phyloP scores from a whole-genome alignment of 2,113 vertebrate species.

The Zosterops pallidus region DNA sequence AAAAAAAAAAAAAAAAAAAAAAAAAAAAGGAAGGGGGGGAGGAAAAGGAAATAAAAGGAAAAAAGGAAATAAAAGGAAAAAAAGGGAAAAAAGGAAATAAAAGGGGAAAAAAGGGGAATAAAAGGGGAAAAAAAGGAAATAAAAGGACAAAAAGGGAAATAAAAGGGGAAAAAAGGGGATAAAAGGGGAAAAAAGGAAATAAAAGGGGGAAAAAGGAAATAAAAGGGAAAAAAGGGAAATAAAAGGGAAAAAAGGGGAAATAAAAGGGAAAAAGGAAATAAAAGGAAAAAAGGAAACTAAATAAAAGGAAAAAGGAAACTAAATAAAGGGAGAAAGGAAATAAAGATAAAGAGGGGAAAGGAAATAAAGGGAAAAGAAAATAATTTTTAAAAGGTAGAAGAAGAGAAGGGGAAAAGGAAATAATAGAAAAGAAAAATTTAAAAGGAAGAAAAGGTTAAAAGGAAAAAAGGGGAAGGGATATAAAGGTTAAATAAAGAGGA shows the following conservation, averaged over 20 bases:
- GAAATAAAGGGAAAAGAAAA: not conserved
- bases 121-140: too few relatives aligned
- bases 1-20: not conserved
- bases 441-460: not conserved
- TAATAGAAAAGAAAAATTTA: not conserved
- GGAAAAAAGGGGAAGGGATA: not conserved
- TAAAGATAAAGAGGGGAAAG: not conserved
- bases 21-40: too few relatives aligned
- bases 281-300: too few relatives aligned
- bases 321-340: not conserved
- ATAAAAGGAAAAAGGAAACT: not conserved
- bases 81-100: too few relatives aligned
- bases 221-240: too few relatives aligned
- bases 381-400: not conserved
- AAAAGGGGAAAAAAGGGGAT: fast-evolving
- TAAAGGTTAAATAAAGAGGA: not conserved
- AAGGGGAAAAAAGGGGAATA: too few relatives aligned
- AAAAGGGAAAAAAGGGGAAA: too few relatives aligned
- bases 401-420: not conserved
- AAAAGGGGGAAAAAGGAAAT: too few relatives aligned
- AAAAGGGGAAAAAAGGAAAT: too few relatives aligned
- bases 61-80: too few relatives aligned
- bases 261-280: not conserved
- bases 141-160: too few relatives aligned
- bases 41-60: too few relatives aligned